These are phyloP conservation scores for Trachemys scripta DNA, from an alignment of 2,113 vertebrate genomes.

Conservation along the genomic window DNA sequence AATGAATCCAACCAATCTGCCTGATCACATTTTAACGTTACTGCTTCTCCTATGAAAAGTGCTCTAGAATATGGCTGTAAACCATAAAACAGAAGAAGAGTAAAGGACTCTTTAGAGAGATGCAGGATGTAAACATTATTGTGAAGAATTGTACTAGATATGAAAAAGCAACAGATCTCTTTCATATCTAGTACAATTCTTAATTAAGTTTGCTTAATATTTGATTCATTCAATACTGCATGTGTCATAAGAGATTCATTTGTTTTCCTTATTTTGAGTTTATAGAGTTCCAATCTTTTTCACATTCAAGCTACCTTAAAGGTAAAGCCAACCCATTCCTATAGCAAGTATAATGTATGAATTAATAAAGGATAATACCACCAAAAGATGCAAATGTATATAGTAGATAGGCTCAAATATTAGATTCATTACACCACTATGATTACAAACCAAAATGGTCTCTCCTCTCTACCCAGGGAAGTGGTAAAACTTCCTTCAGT, in stretches of 20 bases:
- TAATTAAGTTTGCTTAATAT: not conserved
- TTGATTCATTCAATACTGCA: not conserved
- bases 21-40: not conserved
- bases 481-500: not conserved
- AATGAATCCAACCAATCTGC: not conserved
- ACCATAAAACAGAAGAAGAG: not conserved
- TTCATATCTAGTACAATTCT: not conserved
- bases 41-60: not conserved
- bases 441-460: not conserved
- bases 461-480: not conserved
- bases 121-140: not conserved
- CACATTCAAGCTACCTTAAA: not conserved
- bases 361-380: not conserved
- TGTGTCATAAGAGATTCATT: not conserved
- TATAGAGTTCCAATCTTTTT: not conserved
- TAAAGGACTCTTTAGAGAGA: not conserved
- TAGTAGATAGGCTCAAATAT: not conserved
- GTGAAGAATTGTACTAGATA: not conserved
- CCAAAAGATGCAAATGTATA: not conserved
- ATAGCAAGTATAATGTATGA: not conserved
- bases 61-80: not conserved
- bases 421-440: not conserved
- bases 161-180: not conserved
- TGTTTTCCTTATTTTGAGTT: not conserved
- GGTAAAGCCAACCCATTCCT: not conserved